Base-by-base conservation (phyloP, 1,140 invertebrate genomes). In the Tyrophagus putrescentiae region DNA sequence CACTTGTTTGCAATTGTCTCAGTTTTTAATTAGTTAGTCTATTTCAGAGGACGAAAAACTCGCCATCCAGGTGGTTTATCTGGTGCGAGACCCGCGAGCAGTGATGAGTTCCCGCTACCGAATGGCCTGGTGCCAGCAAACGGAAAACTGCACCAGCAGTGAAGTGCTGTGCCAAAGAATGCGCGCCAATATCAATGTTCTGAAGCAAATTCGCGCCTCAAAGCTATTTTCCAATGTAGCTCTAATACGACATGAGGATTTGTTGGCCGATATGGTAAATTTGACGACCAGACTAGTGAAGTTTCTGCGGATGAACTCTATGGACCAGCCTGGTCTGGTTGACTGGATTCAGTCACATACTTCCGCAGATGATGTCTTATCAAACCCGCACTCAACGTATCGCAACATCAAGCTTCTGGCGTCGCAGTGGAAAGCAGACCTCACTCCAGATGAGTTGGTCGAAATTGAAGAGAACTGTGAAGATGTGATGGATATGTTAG, bases 41-140 rank as follows among this genome's bases (percentile, higher is more conserved):
- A 2, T 21, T 23, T 48, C 45, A 48, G 28, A 21, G 1, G n/a
- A n/a, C n/a, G n/a, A n/a, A n/a, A n/a, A n/a, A n/a, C n/a, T n/a
- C n/a, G n/a, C n/a, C n/a, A 28, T 65, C 32, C 59, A 63, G 61
- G 27, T 67, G 7, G 60, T 66, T 13, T 64, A 61, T 60, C 57
- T 66, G 23, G 60, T 66, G n/a, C 53, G 65, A 36, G 65, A 66
- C 50, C 65, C 65, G 3, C 48, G 65, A 60, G 65, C 61, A 36
- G 64, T 62, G 3, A 66, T 66, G 65, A 63, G 62, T 44, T 66
- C 65, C 21, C 41, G 65, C 28, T 60, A 28, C 48, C 60, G 11
- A 57, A 62, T 60, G 60, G 44, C 16, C 60, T 66, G 36, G 65
- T 64, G 21, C 45, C 57, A 1, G 60, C 57, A 64, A 64, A 60